These are phyloP conservation scores for Distichodus sexfasciatus DNA, from an alignment of 2,797 vertebrate species.

Conservation along the genomic window DNA sequence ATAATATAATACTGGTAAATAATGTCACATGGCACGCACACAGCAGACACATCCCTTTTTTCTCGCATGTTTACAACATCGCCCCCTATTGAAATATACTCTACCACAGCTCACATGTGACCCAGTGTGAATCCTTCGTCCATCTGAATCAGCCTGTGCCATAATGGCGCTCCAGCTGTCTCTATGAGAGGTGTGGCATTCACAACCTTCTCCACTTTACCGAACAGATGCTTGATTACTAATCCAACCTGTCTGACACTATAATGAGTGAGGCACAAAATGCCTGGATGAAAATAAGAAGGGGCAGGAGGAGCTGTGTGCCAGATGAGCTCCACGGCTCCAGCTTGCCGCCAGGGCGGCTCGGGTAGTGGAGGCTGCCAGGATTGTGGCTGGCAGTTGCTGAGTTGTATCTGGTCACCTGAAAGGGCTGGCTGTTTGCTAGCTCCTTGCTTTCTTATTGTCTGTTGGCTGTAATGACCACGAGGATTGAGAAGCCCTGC, in stretches of 20 bases:
- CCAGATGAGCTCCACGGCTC: slow-evolving; percentile 31
- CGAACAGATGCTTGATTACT: slow-evolving; percentile 50
- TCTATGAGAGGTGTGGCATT: slow-evolving; percentile 25
- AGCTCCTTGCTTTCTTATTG: slow-evolving; percentile 14
- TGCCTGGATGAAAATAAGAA: slow-evolving; percentile 39
- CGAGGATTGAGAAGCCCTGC: slow-evolving; percentile 19
- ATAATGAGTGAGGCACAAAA: slow-evolving; percentile 38
- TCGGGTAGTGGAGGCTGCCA: slow-evolving; percentile 7
- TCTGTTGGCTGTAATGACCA: slow-evolving; percentile 26
- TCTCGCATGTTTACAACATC: neutral
- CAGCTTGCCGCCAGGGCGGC: slow-evolving; percentile 16
- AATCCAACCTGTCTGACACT: slow-evolving; percentile 29
- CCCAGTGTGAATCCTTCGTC: slow-evolving; percentile 17
- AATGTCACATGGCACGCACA: too few species aligned
- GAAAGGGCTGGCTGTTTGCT: slow-evolving; percentile 5
- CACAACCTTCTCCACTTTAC: slow-evolving; percentile 34
- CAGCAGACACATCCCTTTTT: too few species aligned
- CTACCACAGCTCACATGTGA: neutral
- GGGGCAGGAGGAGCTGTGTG: slow-evolving; percentile 16
- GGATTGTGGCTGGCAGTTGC: slow-evolving; percentile 14
- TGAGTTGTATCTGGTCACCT: slow-evolving; percentile 15
- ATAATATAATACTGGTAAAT: too few species aligned
- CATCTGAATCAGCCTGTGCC: neutral
- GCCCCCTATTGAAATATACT: neutral
- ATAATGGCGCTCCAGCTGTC: slow-evolving; percentile 41